Base-by-base conservation (phyloP, 2,888 invertebrate species). In the Apodemia duryi region DNA sequence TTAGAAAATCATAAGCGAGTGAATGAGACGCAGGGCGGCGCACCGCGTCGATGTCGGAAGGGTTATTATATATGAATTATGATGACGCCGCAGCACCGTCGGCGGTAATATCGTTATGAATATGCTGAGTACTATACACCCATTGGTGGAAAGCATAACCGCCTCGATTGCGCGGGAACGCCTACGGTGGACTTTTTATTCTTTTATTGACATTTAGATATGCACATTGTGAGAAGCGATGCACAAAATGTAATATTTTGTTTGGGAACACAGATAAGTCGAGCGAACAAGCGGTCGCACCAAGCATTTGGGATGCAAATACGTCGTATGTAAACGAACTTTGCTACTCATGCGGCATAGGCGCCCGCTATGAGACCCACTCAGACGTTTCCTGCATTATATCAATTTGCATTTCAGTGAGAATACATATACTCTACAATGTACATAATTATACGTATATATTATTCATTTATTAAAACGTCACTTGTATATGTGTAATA, bases 61-160 rank as follows among this genome's bases (percentile, higher is more conserved):
- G 92, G 92, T 92, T 92, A 91, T 91, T 91, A 91, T 91, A 77
- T 91, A 92, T 92, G 92, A 92, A 88, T 92, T 92, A 92, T 92
- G 91, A 92, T 84, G 90, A 88, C 87, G 87, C 85, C 84, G 88
- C 83, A 76, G 79, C 86, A 83, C 84, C 86, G 89, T 76, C 88
- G 86, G 82, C 90, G 84, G 91, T 91, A 92, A 92, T 91, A 92
- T 87, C 89, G 88, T 91, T 92, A 92, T 92, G 92, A 92, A 92
- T 92, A 92, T 92, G 88, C 88, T 81, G 82, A 80, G 86, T 78
- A 83, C 85, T 75, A 85, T 75, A 83, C 90, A 83, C 88, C 84
- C 84, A 92, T 92, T 92, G 92, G 92, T 79, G 84, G 91, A 82
- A 82, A 84, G 85, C 80, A 87, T 84, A 86, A 86, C 88, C 89